phyloP scores from a whole-genome alignment of 2,888 invertebrate genomes.

The Leptodirus hochenwartii region DNA sequence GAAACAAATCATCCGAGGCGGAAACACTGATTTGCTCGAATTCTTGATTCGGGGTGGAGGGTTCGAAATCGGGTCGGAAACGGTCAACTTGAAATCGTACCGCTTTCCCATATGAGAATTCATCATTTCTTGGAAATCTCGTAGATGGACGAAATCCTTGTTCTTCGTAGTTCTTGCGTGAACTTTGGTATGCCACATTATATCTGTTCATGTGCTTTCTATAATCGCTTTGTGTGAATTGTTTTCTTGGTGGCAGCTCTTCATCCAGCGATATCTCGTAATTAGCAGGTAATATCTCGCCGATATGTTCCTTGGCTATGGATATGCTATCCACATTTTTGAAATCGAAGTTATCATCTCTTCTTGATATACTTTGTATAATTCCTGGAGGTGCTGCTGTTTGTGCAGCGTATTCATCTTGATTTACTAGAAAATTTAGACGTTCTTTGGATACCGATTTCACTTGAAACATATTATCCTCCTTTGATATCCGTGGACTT shows the following conservation, averaged over 20 bases:
- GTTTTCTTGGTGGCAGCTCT: no score
- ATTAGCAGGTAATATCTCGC: conserved; percentile 24
- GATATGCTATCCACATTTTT: no score
- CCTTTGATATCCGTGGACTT: conserved; percentile 10
- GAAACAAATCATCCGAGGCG: no score
- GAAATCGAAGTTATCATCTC: conserved; percentile 15
- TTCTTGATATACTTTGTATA: conserved; percentile 9
- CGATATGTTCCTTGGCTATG: conserved; percentile 23
- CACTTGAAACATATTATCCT: no score
- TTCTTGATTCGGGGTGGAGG: neutral
- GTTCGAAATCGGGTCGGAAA: conserved; percentile 11
- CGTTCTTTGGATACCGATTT: conserved; percentile 2
- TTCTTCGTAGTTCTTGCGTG: conserved; percentile 12
- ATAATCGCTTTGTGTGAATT: no score
- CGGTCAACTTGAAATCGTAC: conserved; percentile 9
- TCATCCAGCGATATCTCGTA: conserved; percentile 12
- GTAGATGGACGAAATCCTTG: conserved; percentile 9
- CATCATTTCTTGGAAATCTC: conserved; percentile 6
- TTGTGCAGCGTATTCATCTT: conserved; percentile 10
- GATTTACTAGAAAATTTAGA: conserved; percentile 6
- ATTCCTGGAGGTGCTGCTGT: no score
- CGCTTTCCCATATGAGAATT: conserved; percentile 9
- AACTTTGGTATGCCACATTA: no score
- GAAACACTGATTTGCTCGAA: conserved; percentile 5
- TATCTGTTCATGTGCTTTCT: no score